phyloP scores from a whole-genome alignment of 2,888 invertebrate species.

The Steromphala cineraria region DNA sequence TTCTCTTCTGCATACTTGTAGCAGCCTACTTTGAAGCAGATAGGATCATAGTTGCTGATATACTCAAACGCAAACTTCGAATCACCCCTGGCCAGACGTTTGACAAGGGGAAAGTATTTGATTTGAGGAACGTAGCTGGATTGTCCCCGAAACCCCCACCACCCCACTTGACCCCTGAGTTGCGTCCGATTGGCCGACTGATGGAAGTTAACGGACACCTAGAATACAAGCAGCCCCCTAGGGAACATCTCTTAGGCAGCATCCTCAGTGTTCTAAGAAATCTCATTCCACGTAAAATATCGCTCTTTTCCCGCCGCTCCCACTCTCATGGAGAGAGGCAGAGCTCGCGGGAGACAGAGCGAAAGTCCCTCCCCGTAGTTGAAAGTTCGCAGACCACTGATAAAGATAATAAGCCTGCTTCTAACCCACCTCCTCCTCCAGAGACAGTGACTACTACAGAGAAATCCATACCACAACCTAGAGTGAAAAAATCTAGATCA shows the following conservation, averaged over 20 bases:
- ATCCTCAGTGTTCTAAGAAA: constrained; percentile 44
- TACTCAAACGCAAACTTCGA: constrained; percentile 64
- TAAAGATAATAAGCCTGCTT: constrained; percentile 22
- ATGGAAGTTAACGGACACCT: constrained; percentile 53
- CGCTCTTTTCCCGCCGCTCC: constrained; percentile 33
- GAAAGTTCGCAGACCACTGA: constrained; percentile 27
- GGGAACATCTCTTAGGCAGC: constrained; percentile 45
- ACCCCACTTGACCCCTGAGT: constrained; percentile 26
- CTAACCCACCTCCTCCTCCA: constrained; percentile 15
- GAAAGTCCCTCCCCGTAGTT: constrained; percentile 9
- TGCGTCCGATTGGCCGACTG: constrained; percentile 29
- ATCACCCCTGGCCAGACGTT: constrained; percentile 77
- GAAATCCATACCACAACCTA: constrained; percentile 54
- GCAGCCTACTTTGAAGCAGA: constrained; percentile 85
- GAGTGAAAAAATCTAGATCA: constrained; percentile 43
- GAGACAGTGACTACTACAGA: constrained; percentile 43
- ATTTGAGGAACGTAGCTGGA: constrained; percentile 71
- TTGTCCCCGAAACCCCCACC: constrained; percentile 33
- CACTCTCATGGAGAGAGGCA: constrained; percentile 36
- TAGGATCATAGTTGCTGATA: constrained; percentile 79
- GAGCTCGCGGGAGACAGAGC: constrained; percentile 36
- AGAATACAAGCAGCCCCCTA: constrained; percentile 40
- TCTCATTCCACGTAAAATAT: constrained; percentile 46
- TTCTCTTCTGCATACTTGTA: constrained; percentile 82
- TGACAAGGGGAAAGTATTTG: constrained; percentile 77